Percentiles rank a stretch among this genome's conserved stretches.
These are phyloP conservation scores for Liasis olivaceus DNA, from an alignment of 2,797 vertebrate species.

Conservation along the genomic window DNA sequence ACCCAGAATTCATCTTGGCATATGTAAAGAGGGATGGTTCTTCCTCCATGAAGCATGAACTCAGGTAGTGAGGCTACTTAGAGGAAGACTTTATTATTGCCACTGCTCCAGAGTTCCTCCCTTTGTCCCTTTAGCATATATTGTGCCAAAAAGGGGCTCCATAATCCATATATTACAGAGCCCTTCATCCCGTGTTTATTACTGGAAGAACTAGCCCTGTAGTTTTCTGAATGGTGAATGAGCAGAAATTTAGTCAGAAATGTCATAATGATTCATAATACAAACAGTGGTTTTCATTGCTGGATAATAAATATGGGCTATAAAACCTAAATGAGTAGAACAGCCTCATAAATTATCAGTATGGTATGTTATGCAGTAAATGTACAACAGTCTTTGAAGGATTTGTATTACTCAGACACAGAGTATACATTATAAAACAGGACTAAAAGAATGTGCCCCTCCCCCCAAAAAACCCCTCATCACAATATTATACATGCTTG, in stretches of 20 bases:
- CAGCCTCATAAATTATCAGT: constrained; percentile 23
- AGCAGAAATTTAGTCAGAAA: constrained; percentile 29
- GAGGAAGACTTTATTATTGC: constrained; percentile 37
- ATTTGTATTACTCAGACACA: constrained; percentile 19
- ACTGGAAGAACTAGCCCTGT: constrained; percentile 13
- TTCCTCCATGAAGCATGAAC: constrained; percentile 18
- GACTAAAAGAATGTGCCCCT: neutral
- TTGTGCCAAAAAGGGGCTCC: neutral
- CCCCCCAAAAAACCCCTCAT: neutral
- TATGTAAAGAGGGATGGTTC: constrained; percentile 32
- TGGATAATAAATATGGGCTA: constrained; percentile 24
- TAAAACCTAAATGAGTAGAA: constrained; percentile 39
- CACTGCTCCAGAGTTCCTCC: neutral
- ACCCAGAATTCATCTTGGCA: constrained; percentile 39
- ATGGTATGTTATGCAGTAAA: neutral
- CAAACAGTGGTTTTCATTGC: neutral
- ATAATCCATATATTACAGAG: neutral
- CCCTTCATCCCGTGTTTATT: constrained; percentile 20
- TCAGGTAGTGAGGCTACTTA: constrained; percentile 11
- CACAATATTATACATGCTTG: neutral
- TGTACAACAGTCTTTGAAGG: neutral
- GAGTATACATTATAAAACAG: constrained; percentile 17
- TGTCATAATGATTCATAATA: constrained; percentile 15
- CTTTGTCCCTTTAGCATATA: neutral
- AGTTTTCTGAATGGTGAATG: constrained; percentile 18